Evolutionary conservation across 2,888 invertebrate genomes (phyloP).

Genomic region (Eilema depressum): DNA sequence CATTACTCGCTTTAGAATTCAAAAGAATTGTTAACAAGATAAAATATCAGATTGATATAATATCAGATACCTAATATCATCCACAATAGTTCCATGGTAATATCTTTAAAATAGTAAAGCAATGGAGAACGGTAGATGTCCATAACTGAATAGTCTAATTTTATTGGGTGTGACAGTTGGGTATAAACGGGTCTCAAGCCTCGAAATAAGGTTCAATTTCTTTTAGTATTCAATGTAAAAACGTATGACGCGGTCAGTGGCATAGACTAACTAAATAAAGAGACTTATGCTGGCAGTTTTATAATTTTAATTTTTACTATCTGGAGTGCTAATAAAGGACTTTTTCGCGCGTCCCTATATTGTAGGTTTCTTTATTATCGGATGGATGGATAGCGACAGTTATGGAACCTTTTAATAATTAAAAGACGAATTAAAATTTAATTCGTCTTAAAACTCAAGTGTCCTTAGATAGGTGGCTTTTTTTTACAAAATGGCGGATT

Average conservation of each 20-base stretch:
- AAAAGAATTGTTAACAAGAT: background rate
- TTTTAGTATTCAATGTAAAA: background rate
- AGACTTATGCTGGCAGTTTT: background rate
- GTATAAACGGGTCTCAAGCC: background rate
- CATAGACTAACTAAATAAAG: background rate
- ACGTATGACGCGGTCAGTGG: background rate
- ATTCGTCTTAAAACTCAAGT: no score
- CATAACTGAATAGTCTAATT: background rate
- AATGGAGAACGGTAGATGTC: background rate
- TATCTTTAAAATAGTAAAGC: background rate
- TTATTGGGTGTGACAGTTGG: background rate
- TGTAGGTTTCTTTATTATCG: no score
- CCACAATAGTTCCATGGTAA: background rate
- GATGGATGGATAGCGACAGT: no score
- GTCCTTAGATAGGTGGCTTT: no score
- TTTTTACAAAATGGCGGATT: no score
- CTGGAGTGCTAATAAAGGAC: no score
- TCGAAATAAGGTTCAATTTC: background rate
- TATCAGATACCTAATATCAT: no score
- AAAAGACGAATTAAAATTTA: no score
- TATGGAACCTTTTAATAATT: no score
- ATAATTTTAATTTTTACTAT: no score
- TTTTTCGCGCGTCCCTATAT: no score
- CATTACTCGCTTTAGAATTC: background rate
- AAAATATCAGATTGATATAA: no score